A percentile compares a stretch with the other conserved stretches of the same genome.
Conservation (phyloP, 1,140 invertebrate genomes). For the Eurosta solidaginis region DNA sequence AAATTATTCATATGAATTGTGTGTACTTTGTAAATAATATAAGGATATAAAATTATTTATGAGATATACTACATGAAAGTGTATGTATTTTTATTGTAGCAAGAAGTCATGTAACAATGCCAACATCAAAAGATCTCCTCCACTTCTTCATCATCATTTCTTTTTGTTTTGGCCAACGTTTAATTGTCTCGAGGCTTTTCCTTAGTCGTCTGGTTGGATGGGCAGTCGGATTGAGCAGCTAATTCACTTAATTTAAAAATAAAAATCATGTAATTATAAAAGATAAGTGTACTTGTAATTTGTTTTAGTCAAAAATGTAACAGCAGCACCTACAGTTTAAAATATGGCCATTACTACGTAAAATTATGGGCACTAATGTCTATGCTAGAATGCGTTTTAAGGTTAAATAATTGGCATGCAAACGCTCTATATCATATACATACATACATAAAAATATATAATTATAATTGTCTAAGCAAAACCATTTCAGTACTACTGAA, state of each 20-base stretch:
- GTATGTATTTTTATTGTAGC: too few species aligned
- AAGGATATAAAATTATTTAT: too few species aligned
- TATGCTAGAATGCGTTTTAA: background rate
- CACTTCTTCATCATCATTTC: too few species aligned
- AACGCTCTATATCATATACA: too few species aligned
- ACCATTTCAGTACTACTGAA: too few species aligned
- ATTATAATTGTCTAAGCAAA: too few species aligned
- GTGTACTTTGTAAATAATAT: too few species aligned
- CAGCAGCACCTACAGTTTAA: background rate
- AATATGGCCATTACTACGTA: background rate
- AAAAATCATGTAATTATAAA: background rate
- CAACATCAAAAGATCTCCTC: slow-evolving; percentile 25
- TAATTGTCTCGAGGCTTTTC: background rate
- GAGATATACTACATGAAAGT: too few species aligned
- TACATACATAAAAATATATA: too few species aligned
- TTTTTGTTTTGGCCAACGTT: too few species aligned
- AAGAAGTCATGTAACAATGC: slow-evolving; percentile 25
- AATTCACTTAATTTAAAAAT: background rate
- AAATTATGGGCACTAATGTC: background rate
- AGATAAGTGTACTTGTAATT: too few species aligned
- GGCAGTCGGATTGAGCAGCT: background rate
- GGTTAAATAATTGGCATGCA: background rate
- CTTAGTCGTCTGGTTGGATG: background rate
- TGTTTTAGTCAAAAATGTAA: background rate
- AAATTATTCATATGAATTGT: too few species aligned